Percentiles rank a stretch among this genome's conserved stretches.
Conservation (phyloP, 2,113 vertebrate species). For the Callopanchax toddi region DNA sequence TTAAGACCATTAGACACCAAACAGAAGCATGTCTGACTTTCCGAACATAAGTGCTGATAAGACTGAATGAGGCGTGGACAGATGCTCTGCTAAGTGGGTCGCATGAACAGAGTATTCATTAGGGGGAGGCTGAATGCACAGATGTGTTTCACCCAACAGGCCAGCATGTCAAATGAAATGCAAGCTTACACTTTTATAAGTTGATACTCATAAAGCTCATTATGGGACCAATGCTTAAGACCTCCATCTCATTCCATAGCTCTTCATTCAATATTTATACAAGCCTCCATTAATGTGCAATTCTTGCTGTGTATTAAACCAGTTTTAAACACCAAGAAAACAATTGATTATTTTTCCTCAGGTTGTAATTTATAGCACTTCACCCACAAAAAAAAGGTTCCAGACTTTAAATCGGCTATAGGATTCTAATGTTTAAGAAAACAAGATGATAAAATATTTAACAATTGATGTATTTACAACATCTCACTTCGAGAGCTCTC, state of each 20-base stretch:
- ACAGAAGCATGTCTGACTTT: constrained; percentile 28
- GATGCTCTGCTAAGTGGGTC: constrained; percentile 64
- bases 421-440: background rate
- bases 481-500: background rate
- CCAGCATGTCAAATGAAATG: constrained; percentile 35
- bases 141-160: constrained; percentile 38
- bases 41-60: constrained; percentile 23
- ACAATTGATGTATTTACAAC: background rate
- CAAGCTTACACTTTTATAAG: constrained; percentile 14
- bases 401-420: background rate
- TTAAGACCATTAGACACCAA: too few relatives aligned
- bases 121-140: constrained; percentile 37
- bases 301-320: constrained; percentile 9
- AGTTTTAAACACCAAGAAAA: constrained; percentile 18
- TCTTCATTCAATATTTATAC: constrained; percentile 20
- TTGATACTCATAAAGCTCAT: constrained; percentile 11
- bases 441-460: background rate
- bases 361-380: background rate
- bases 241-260: too few relatives aligned
- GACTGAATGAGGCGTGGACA: constrained; percentile 31
- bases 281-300: background rate
- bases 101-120: constrained; percentile 43
- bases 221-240: too few relatives aligned
- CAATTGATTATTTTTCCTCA: too few relatives aligned
- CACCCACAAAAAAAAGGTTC: background rate